Evolutionary conservation across 2,113 vertebrate species (phyloP), one percentile per base, ranked within the genome.

Genomic region (Tachysurus vachellii): DNA sequence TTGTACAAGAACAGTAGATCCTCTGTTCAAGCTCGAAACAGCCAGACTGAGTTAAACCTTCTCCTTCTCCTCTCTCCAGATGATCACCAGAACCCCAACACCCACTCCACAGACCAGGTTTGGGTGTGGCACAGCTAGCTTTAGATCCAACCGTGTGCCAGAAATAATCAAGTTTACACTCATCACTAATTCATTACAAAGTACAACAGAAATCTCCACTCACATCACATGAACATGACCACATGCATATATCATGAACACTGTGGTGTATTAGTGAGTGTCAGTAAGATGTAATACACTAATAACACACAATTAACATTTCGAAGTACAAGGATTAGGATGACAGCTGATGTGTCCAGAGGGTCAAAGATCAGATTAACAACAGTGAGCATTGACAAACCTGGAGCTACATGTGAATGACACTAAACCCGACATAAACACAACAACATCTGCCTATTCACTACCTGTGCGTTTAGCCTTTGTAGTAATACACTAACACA

Each of bases 1-100:
- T 76, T 31, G 21, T 23, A 82, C 21, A 86, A 17, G 53, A 93
- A 95, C 93, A 95, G 92, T 91, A 91, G 91, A 80, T 92, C 89
- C 90, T 93, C 92, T 95, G 88, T 89, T 83, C 80, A n/a, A 7
- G 44, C 84, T 3, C 44, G 28, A 57, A 42, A 87, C 79, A 61
- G 21, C 50, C 28, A 86, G 53, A 1, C 5, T 6, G 59, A 50
- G 17, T 82, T 44, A 56, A 68, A 66, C 77, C 64, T 14, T 75
- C 80, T 62, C 28, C 26, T 64, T 12, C 36, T 86, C 31, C 42
- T 57, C 85, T 76, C 70, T 64, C 59, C n/a, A 21, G 28, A 77
- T 19, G 80, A 77, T 70, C 61, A 77, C 26, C 50, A 31, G 44
- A 54, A 36, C 84, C 76, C 84, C 73, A 47, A 54, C 73, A 53